Conservation (phyloP, 2,888 invertebrate species). For the Aspidiotus rigidus region DNA sequence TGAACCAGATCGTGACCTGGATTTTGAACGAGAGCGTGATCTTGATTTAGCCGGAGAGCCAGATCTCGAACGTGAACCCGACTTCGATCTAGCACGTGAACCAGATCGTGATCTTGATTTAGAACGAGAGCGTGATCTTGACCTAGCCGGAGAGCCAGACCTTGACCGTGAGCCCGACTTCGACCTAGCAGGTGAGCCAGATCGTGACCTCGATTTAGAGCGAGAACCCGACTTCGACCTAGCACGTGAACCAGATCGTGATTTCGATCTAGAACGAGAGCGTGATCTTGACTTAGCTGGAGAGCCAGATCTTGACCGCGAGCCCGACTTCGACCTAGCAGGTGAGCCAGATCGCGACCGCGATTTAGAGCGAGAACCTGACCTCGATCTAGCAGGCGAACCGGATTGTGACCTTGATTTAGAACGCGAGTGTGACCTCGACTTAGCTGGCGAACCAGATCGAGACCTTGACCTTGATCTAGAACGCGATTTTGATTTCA, state of each 20-base stretch:
- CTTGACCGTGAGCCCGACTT: constrained; percentile 30
- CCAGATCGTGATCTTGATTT: constrained; percentile 40
- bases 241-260: constrained; percentile 41
- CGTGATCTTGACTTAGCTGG: constrained; percentile 37
- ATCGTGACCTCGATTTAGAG: constrained; percentile 36
- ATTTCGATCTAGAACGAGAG: constrained; percentile 41
- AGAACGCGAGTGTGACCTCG: constrained; percentile 41
- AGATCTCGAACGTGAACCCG: constrained; percentile 37
- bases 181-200: constrained; percentile 38
- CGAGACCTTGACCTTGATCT: constrained; percentile 38
- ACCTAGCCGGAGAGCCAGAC: constrained; percentile 37
- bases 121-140: constrained; percentile 35
- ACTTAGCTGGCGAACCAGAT: constrained; percentile 39
- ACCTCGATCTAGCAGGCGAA: constrained; percentile 38
- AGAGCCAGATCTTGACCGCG: constrained; percentile 38
- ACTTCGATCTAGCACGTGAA: constrained; percentile 37
- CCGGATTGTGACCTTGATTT: constrained; percentile 35
- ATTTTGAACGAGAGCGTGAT: constrained; percentile 37
- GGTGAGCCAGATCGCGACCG: constrained; percentile 16
- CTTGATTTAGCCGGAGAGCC: constrained; percentile 39
- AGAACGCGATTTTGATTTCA: constrained; percentile 24
- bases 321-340: constrained; percentile 38
- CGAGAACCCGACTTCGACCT: constrained; percentile 41
- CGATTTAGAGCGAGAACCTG: constrained; percentile 38
- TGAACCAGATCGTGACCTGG: constrained; percentile 38